Conservation (phyloP, 1,140 invertebrate species). For the Latrodectus geometricus region DNA sequence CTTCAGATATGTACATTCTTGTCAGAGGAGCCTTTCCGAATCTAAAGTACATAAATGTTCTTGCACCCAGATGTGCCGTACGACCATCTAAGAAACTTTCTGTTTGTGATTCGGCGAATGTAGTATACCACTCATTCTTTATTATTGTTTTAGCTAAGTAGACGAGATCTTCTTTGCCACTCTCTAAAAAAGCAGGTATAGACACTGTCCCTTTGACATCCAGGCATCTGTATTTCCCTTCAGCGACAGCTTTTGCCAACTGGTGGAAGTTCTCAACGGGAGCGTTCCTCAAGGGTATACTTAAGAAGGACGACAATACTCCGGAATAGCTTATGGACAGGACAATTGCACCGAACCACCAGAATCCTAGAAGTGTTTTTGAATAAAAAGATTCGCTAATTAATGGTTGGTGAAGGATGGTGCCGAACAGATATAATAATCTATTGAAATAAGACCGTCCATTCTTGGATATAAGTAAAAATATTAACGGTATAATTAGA, state of each 20-base stretch:
- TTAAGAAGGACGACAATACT: constrained; percentile 7
- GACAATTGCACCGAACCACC: background rate
- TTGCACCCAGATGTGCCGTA: background rate
- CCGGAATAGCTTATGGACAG: constrained; percentile 6
- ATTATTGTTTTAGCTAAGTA: background rate
- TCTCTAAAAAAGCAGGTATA: background rate
- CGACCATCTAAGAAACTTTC: background rate
- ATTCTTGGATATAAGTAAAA: background rate
- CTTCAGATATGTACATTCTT: background rate
- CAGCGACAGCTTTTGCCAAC: background rate
- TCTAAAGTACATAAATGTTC: background rate
- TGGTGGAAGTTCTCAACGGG: background rate
- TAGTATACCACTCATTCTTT: constrained; percentile 7
- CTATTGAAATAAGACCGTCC: background rate
- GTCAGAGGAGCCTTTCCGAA: background rate
- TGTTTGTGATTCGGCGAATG: background rate
- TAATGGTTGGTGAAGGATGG: background rate
- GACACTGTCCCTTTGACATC: constrained; percentile 1
- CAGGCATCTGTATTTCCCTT: background rate
- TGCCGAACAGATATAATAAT: background rate
- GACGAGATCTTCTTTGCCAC: background rate
- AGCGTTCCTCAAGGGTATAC: background rate
- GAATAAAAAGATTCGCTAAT: background rate
- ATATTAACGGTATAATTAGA: background rate
- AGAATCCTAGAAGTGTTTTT: background rate